Evolutionary conservation across 2,888 invertebrate species (phyloP), one percentile per base, ranked within the genome.

Genomic region (Microplitis deprimator): DNA sequence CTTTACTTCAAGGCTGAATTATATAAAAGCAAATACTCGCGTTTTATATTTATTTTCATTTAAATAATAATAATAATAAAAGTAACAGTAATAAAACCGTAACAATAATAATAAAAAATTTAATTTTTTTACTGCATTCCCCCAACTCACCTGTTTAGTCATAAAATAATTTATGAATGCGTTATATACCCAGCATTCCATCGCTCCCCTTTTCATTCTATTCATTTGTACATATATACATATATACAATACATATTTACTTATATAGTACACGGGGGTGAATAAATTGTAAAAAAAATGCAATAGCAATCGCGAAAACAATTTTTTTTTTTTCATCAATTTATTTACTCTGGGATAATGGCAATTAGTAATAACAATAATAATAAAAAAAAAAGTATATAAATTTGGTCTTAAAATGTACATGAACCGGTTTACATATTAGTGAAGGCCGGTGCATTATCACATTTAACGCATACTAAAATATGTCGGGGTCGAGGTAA

Each of bases 231-330:
- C 13, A 8, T 5, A 68, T 10, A 41, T 68, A 17, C 10, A 41
- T 68, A n/a, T 6, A 62, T 65, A 17, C 29, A 29, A 65, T 20
- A 29, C 29, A 29, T 29, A 29, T 29, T 29, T 29, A 29, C 29
- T 29, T 29, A 16, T 41, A n/a, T 39, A 68, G 40, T 3, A 68
- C 39, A 39, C 16, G 16, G 64, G 73, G 73, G 73, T 77, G 77
- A 77, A 77, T 77, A 73, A 77, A 77, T 77, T 77, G 62, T 72
- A 72, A 76, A 67, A 73, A 64, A 69, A 29, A 4, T 29, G 68
- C 68, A 68, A 59, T 64, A 73, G 68, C 64, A 62, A 61, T 73
- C 68, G 68, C 16, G 68, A 41, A 50, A 68, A 76, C 41, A 50
- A 50, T 50, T 50, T 10, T 13, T 50, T 50, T 50, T 10, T 50